phyloP scores from a whole-genome alignment of 2,888 invertebrate species.

The Drosophila greeni region DNA sequence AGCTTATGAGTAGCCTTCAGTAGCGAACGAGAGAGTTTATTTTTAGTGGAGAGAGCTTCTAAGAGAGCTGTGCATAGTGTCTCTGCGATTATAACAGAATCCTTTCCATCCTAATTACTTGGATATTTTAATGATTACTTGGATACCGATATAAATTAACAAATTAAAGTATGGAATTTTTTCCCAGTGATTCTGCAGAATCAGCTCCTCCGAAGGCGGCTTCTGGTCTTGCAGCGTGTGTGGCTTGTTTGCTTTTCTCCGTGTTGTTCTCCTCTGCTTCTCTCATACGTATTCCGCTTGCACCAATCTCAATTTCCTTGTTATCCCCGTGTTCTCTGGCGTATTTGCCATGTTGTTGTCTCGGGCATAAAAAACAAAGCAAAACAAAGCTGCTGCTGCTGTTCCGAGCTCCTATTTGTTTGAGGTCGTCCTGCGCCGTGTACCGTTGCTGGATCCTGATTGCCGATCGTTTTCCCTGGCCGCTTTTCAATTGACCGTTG shows the following conservation, averaged over 20 bases:
- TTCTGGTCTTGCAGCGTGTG: slow-evolving; percentile 16
- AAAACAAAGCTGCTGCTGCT: slow-evolving; percentile 46
- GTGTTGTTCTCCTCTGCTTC: slow-evolving; percentile 7
- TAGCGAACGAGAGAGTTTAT: no score
- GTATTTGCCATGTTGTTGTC: slow-evolving; percentile 27
- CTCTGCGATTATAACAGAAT: not conserved
- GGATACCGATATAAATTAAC: not conserved
- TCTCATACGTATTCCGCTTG: not conserved
- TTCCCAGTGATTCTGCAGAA: slow-evolving; percentile 2
- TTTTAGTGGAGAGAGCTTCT: no score
- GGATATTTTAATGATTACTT: no score
- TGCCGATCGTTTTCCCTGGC: slow-evolving; percentile 63
- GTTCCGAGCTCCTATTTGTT: slow-evolving; percentile 12
- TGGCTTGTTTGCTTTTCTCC: slow-evolving; percentile 55
- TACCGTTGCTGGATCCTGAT: slow-evolving; percentile 32
- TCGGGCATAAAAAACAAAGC: slow-evolving; percentile 61
- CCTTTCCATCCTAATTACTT: no score
- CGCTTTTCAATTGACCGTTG: slow-evolving; percentile 76
- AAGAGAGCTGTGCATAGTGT: not conserved
- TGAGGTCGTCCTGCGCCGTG: slow-evolving; percentile 4
- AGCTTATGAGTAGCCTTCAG: no score
- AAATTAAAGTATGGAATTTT: not conserved
- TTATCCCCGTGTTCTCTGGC: slow-evolving; percentile 45
- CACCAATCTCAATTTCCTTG: slow-evolving; percentile 22
- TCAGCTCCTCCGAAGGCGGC: slow-evolving; percentile 8